Conservation (phyloP, 2,797 vertebrate genomes). For the Anabas testudineus region DNA sequence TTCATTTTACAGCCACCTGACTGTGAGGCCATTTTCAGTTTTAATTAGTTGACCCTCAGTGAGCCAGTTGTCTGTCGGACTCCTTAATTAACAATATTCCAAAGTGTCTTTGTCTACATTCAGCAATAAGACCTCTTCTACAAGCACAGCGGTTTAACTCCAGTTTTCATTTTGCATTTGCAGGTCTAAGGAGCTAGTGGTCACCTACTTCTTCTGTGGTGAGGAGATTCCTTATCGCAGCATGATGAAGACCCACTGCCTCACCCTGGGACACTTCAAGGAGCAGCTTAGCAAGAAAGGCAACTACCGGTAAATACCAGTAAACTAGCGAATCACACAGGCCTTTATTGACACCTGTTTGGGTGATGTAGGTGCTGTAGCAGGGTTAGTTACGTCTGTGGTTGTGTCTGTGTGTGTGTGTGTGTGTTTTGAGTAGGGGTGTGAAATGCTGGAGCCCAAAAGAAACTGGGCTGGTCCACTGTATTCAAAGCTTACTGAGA, state of each 20-base stretch:
- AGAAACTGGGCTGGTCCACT: constrained; percentile 59
- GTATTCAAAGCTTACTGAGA: constrained; percentile 56
- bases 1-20: constrained; percentile 74
- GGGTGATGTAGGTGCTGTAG: not conserved
- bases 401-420: constrained; percentile 12
- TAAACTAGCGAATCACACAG: not conserved
- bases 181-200: constrained; percentile 84
- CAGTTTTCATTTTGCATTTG: not conserved
- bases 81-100: constrained; percentile 24
- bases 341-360: constrained; percentile 8
- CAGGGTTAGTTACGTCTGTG: not conserved
- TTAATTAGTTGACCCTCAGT: constrained; percentile 85
- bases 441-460: constrained; percentile 53
- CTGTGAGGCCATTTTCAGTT: constrained; percentile 78
- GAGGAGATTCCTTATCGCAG: constrained; percentile 98
- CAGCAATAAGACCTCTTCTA: not conserved
- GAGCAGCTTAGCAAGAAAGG: constrained; percentile 99
- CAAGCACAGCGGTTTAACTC: constrained; percentile 16
- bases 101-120: constrained; percentile 24
- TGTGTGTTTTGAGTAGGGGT: constrained; percentile 44
- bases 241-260: constrained; percentile 95
- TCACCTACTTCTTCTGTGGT: constrained; percentile 99
- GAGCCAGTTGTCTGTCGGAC: constrained; percentile 77
- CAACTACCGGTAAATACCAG: constrained; percentile 92
- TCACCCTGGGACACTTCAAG: constrained; percentile 98